Percentiles rank a stretch among this genome's conserved stretches.
phyloP scores from a whole-genome alignment of 2,888 invertebrate species.

The Agrochola lota region DNA sequence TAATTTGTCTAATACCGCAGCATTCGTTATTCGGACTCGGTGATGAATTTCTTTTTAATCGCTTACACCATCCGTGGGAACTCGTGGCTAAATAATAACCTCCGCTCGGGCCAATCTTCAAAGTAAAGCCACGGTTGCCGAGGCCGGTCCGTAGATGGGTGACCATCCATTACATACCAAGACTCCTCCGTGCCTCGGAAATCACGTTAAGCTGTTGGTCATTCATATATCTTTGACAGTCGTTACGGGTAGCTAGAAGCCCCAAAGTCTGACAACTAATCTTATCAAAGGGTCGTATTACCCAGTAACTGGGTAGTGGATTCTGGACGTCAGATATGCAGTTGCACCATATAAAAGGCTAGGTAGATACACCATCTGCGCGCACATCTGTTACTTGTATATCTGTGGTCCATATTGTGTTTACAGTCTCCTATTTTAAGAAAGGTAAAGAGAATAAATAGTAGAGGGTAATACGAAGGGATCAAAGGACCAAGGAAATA shows the following conservation, averaged over 20 bases:
- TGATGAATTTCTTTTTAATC: slow-evolving; percentile 14
- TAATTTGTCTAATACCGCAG: background rate
- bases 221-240: too few relatives aligned
- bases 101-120: background rate
- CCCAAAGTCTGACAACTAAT: too few relatives aligned
- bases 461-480: slow-evolving; percentile 24
- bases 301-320: background rate
- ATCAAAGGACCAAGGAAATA: slow-evolving; percentile 44
- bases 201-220: too few relatives aligned
- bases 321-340: background rate
- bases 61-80: background rate
- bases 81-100: background rate
- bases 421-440: slow-evolving; percentile 14
- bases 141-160: too few relatives aligned
- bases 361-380: background rate
- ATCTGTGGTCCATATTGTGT: slow-evolving; percentile 10
- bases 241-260: too few relatives aligned
- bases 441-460: slow-evolving; percentile 18
- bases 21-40: background rate
- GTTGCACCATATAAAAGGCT: background rate
- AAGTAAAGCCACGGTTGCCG: too few relatives aligned
- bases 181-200: too few relatives aligned
- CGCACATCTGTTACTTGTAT: background rate
- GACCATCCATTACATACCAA: too few relatives aligned
- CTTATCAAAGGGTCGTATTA: background rate